Conservation (phyloP, 2,797 vertebrate genomes). For the Sarcophilus harrisii region DNA sequence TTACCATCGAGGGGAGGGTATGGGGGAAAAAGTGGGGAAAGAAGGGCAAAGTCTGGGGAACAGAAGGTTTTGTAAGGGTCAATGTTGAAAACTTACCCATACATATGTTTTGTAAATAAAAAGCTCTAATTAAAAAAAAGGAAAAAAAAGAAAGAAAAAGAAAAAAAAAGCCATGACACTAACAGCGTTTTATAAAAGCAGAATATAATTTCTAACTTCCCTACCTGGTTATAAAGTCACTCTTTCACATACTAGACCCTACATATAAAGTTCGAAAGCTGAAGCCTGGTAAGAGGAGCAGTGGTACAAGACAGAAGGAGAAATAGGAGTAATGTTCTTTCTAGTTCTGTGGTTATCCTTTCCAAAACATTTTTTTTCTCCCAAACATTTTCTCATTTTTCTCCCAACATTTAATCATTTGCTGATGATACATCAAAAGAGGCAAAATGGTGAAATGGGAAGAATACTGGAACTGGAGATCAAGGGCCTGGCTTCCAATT, state of each 20-base stretch:
- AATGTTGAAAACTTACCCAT: too few relatives aligned
- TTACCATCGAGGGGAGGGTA: too few relatives aligned
- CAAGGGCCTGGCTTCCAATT: background rate
- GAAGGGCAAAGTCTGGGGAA: too few relatives aligned
- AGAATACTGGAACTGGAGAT: background rate
- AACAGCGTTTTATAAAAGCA: background rate
- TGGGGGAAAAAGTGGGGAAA: too few relatives aligned
- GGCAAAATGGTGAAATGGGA: background rate
- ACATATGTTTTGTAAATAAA: too few relatives aligned
- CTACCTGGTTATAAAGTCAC: background rate
- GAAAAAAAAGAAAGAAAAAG: too few relatives aligned
- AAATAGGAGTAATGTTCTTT: background rate
- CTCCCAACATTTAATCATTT: background rate
- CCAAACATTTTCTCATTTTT: background rate
- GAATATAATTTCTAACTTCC: background rate
- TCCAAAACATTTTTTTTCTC: background rate
- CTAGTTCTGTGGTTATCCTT: background rate
- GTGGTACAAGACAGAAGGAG: background rate
- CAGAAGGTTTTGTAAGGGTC: too few relatives aligned
- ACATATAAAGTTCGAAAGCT: background rate
- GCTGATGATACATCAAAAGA: background rate
- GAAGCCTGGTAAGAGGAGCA: background rate
- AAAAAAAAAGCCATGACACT: background rate
- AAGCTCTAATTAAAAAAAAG: too few relatives aligned
- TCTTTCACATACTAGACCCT: background rate